phyloP scores from a whole-genome alignment of 2,888 invertebrate species.

The Eledone cirrhosa region DNA sequence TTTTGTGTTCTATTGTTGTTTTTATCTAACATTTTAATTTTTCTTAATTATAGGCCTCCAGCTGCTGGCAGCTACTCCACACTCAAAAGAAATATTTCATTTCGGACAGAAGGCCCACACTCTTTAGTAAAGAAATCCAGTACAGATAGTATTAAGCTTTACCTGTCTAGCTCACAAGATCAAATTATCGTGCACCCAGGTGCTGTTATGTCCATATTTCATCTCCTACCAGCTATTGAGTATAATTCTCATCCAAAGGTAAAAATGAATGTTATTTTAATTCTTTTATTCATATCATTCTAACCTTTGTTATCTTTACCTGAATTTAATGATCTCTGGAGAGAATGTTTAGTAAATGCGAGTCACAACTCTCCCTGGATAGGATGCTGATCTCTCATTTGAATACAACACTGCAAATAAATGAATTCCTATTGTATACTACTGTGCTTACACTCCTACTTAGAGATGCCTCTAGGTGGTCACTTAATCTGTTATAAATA shows the following conservation, averaged over 20 bases:
- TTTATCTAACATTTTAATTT: neutral
- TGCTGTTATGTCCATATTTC: slow-evolving; percentile 84
- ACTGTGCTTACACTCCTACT: too few relatives aligned
- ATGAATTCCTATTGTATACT: too few relatives aligned
- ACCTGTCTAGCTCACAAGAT: slow-evolving; percentile 71
- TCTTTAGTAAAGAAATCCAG: slow-evolving; percentile 56
- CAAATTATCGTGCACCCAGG: slow-evolving; percentile 94
- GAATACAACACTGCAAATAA: too few relatives aligned
- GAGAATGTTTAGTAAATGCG: too few relatives aligned
- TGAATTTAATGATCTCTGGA: too few relatives aligned
- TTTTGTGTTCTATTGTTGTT: too few relatives aligned
- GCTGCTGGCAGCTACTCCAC: slow-evolving; percentile 46
- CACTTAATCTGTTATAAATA: too few relatives aligned
- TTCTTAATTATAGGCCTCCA: neutral
- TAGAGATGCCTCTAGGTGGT: too few relatives aligned
- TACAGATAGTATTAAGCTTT: slow-evolving; percentile 59
- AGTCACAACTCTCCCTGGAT: too few relatives aligned
- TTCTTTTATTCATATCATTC: too few relatives aligned
- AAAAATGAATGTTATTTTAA: neutral
- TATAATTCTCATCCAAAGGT: slow-evolving; percentile 41
- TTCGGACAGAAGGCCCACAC: slow-evolving; percentile 36
- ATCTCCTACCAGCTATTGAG: slow-evolving; percentile 74
- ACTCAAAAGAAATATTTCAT: slow-evolving; percentile 48
- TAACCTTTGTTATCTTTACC: too few relatives aligned
- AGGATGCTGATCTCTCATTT: too few relatives aligned